A percentile compares a stretch with the other conserved stretches of the same genome.
phyloP scores from a whole-genome alignment of 2,797 vertebrate species.

The Onychomys torridus region DNA sequence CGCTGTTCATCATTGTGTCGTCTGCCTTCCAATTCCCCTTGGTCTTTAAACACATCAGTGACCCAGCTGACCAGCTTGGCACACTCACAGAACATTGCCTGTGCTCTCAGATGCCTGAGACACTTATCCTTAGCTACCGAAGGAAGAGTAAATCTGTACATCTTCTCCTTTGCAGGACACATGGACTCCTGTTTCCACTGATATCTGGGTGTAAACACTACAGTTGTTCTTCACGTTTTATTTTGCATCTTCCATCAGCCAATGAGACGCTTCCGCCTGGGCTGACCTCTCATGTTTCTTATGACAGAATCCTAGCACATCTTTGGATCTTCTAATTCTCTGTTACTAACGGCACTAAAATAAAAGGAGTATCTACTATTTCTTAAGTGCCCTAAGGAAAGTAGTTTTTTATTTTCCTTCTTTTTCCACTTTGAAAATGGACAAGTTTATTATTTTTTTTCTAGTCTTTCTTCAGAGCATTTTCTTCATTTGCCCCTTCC shows the following conservation, averaged over 20 bases:
- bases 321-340: neutral
- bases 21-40: neutral
- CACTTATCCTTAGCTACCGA: neutral
- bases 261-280: neutral
- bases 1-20: neutral
- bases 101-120: neutral
- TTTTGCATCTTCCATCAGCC: neutral
- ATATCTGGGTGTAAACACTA: neutral
- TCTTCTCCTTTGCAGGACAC: neutral
- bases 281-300: neutral
- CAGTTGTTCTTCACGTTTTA: neutral
- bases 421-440: slow-evolving; percentile 17
- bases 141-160: neutral
- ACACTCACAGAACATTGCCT: neutral
- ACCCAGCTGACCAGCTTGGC: neutral
- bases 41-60: neutral
- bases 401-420: neutral
- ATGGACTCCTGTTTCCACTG: neutral
- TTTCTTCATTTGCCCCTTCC: neutral
- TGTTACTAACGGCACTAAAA: neutral
- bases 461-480: neutral
- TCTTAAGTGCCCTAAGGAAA: neutral
- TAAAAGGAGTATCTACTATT: neutral
- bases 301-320: neutral
- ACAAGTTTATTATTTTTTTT: neutral